A percentile compares a stretch with the other conserved stretches of the same genome.
phyloP scores from a whole-genome alignment of 2,888 invertebrate genomes.

The Spilarctia lutea region DNA sequence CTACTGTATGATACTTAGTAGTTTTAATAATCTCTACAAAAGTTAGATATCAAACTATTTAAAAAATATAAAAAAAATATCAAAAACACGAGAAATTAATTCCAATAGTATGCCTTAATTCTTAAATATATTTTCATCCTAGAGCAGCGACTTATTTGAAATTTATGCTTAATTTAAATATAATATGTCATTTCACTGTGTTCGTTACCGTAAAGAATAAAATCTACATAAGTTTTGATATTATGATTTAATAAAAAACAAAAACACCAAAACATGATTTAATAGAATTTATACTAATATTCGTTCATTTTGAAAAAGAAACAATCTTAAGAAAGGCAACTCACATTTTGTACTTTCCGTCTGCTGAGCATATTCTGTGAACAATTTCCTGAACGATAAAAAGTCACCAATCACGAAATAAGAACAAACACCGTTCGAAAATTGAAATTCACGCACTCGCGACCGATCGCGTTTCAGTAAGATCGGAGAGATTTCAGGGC shows the following conservation, averaged over 20 bases:
- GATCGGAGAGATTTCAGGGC: slow-evolving; percentile 19
- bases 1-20: neutral
- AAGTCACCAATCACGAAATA: slow-evolving; percentile 74
- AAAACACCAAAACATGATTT: slow-evolving; percentile 46
- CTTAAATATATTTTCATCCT: slow-evolving; percentile 1
- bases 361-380: slow-evolving; percentile 50
- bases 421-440: slow-evolving; percentile 67
- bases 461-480: slow-evolving; percentile 43
- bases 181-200: slow-evolving; percentile 1
- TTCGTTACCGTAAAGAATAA: neutral
- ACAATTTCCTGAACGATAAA: slow-evolving; percentile 62
- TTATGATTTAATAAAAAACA: slow-evolving; percentile 32
- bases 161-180: slow-evolving; percentile 11
- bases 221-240: neutral
- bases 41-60: too few relatives aligned
- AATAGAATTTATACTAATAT: slow-evolving; percentile 59
- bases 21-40: neutral
- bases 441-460: slow-evolving; percentile 66
- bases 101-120: neutral
- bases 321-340: slow-evolving; percentile 64
- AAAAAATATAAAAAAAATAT: too few relatives aligned
- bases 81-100: neutral
- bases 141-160: neutral
- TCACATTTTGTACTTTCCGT: slow-evolving; percentile 73
- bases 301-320: slow-evolving; percentile 45